Percentiles rank a stretch among this genome's conserved stretches.
These are phyloP conservation scores for Phaedon cochleariae DNA, from an alignment of 2,888 invertebrate genomes.

Conservation along the genomic window DNA sequence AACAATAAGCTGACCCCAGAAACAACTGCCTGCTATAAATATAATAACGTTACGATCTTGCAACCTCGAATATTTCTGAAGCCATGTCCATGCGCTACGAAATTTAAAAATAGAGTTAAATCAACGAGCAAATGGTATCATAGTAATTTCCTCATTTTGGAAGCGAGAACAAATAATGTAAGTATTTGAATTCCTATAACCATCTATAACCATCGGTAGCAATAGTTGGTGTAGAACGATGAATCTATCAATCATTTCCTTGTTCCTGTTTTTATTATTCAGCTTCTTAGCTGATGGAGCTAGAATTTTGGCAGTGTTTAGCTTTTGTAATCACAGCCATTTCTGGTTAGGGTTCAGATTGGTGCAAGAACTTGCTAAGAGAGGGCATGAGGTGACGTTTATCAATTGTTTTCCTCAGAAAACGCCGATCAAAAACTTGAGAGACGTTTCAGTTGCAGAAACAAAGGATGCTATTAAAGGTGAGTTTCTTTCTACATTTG, in stretches of 20 bases:
- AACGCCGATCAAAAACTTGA: constrained; percentile 59
- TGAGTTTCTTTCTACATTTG: no score
- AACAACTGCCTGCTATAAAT: no score
- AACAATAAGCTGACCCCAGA: no score
- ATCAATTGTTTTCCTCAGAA: constrained; percentile 53
- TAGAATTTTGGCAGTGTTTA: constrained; percentile 52
- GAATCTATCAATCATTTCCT: not conserved
- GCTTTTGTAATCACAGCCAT: constrained; percentile 51
- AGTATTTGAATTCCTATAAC: no score
- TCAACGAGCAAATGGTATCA: no score
- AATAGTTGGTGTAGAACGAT: not conserved
- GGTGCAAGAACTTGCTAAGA: constrained; percentile 47
- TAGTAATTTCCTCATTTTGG: no score
- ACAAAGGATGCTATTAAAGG: not conserved
- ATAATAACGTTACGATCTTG: no score
- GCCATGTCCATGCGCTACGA: no score
- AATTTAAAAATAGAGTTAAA: no score
- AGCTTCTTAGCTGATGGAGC: constrained; percentile 14
- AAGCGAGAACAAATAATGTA: no score
- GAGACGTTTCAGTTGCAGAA: constrained; percentile 31
- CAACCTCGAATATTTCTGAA: no score
- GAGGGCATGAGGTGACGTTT: constrained; percentile 62
- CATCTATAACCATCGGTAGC: not conserved
- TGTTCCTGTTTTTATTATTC: not conserved
- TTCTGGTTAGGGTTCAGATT: constrained; percentile 48